phyloP scores from a whole-genome alignment of 1,140 invertebrate genomes.

The Chrysoperla carnea region DNA sequence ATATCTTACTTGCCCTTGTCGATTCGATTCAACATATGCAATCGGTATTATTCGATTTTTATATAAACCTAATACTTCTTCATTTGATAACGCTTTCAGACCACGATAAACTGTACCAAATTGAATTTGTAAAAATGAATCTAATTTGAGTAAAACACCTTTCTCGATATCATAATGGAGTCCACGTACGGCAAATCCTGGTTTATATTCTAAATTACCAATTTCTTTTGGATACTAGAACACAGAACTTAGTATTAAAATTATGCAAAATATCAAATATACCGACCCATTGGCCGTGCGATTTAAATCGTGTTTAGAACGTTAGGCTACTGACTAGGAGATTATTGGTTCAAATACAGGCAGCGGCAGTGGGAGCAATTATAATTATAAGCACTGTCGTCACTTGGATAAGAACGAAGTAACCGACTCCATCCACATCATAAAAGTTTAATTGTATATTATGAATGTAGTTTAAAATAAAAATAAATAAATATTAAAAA shows the following conservation, averaged over 20 bases:
- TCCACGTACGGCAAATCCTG: slow-evolving; percentile 81
- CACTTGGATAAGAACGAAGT: too few relatives aligned
- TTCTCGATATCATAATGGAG: slow-evolving; percentile 94
- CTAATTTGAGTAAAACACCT: slow-evolving; percentile 85
- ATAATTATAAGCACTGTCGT: too few relatives aligned
- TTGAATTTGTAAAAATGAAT: slow-evolving; percentile 93
- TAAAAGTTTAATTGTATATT: too few relatives aligned
- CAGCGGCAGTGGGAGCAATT: too few relatives aligned
- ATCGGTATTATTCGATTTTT: slow-evolving; percentile 71
- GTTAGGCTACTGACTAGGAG: too few relatives aligned
- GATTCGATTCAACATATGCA: slow-evolving; percentile 56
- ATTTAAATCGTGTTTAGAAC: too few relatives aligned
- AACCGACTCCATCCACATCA: too few relatives aligned
- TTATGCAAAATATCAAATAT: background rate
- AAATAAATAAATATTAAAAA: too few relatives aligned
- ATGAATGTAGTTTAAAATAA: too few relatives aligned
- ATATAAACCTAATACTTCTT: slow-evolving; percentile 75
- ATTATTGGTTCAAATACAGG: too few relatives aligned
- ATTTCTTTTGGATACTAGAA: slow-evolving; percentile 84
- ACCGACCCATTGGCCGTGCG: too few relatives aligned
- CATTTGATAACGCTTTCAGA: slow-evolving; percentile 56
- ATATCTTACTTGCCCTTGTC: slow-evolving; percentile 11
- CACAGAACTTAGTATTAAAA: background rate
- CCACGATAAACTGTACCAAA: slow-evolving; percentile 88
- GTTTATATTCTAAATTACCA: slow-evolving; percentile 61